Percentiles rank a stretch among this genome's conserved stretches.
Conservation (phyloP, 2,888 invertebrate species). For the Catocala nupta region DNA sequence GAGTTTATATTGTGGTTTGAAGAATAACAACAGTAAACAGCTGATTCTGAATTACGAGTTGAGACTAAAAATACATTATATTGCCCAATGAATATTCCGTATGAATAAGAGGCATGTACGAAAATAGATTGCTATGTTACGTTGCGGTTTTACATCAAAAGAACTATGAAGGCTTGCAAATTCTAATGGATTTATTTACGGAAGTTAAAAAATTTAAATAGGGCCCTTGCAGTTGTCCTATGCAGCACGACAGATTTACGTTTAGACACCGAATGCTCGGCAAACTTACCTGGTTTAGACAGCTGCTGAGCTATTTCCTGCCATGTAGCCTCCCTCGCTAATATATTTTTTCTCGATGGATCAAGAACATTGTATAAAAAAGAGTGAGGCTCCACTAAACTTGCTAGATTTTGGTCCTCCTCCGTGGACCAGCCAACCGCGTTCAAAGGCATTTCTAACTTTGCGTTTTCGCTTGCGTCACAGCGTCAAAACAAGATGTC, state of each 20-base stretch:
- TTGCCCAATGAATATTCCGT: constrained; percentile 14
- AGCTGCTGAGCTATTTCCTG: constrained; percentile 76
- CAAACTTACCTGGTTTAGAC: constrained; percentile 73
- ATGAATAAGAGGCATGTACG: constrained; percentile 11
- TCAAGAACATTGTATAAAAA: constrained; percentile 75
- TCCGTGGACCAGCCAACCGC: constrained; percentile 77
- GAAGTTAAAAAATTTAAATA: constrained; percentile 5
- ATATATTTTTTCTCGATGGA: constrained; percentile 78
- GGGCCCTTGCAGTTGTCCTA: constrained; percentile 52
- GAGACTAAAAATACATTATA: constrained; percentile 29
- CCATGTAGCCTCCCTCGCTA: constrained; percentile 79
- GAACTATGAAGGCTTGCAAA: no score
- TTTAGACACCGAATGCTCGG: constrained; percentile 21
- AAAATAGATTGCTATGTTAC: constrained; percentile 28
- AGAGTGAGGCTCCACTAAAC: constrained; percentile 77
- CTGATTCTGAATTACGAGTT: constrained; percentile 31
- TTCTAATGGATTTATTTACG: neutral
- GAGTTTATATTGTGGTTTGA: neutral
- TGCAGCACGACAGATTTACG: constrained; percentile 60
- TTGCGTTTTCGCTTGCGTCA: constrained; percentile 58
- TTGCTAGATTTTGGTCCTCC: constrained; percentile 77
- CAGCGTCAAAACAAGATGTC: constrained; percentile 79
- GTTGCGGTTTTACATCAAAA: no score
- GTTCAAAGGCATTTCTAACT: constrained; percentile 77
- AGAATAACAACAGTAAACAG: constrained; percentile 37